Base-by-base conservation (phyloP, 1,140 invertebrate species). In the Pachyrhynchus sulphureomaculatus region DNA sequence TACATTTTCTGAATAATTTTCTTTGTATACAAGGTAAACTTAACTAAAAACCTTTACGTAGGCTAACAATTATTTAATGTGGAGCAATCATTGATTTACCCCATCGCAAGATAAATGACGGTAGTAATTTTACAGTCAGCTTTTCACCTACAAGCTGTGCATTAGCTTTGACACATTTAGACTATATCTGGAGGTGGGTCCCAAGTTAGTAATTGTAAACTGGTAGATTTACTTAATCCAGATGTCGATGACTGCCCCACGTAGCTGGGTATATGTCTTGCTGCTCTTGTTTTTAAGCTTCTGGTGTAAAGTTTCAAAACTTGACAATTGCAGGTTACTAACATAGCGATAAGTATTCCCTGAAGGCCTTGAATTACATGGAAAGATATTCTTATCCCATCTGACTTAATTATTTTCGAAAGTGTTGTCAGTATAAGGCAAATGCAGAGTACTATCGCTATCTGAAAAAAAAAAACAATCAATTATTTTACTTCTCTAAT, bases 311-410 rank as follows among this genome's bases (percentile, higher is more conserved):
- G 48, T 51, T 76, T 76, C 37, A 76, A 41, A 21, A 76, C 80
- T 70, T 81, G 79, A 72, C 83, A 86, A 72, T 86, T 86, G 72
- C 85, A 86, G 5, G 84, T 84, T 48, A 86, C 84, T 48, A 83
- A 79, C 58, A 87, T 72, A 2, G 85, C 81, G 8, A 86, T 80
- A 24, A 83, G 75, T 32, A 86, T 79, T 20, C 85, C 85, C 76
- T 86, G 80, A 65, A 81, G 69, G 6, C 73, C 73, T 62, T 80
- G 78, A 15, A 72, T 71, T 12, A 80, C 71, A 65, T 80, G 78
- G 70, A 79, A 82, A 10, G 75, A 71, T 33, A 80, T 75, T 78
- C 79, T 80, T 10, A 75, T 65, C 2, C 71, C 42, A n/a, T 74
- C 71, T 13, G 69, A 71, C 45, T 69, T 65, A 9, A 65, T 62